Percentiles rank a stretch among this genome's conserved stretches.
Evolutionary conservation across 2,797 vertebrate genomes (phyloP).

Genomic region (Gallirallus australis): DNA sequence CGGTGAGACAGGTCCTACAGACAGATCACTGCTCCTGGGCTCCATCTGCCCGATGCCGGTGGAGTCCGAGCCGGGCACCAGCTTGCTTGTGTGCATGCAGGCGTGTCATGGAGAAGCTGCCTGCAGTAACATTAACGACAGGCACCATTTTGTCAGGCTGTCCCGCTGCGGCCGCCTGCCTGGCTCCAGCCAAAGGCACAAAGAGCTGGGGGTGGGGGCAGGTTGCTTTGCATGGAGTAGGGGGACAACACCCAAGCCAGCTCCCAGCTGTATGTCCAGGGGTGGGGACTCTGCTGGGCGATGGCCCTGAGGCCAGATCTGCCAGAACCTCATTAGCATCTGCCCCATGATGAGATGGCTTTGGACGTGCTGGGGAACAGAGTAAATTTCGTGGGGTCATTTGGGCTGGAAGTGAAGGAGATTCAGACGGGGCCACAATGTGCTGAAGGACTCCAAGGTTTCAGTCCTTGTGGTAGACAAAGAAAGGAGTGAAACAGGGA

Average conservation of each 20-base stretch:
- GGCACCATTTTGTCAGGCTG: neutral
- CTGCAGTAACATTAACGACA: neutral
- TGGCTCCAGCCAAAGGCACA: neutral
- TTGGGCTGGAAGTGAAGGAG: neutral
- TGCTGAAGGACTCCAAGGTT: accelerated
- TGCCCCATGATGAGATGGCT: neutral
- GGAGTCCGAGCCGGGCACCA: neutral
- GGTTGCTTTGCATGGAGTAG: neutral
- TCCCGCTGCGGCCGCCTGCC: neutral
- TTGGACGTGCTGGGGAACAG: neutral
- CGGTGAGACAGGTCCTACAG: neutral
- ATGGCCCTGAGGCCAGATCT: neutral
- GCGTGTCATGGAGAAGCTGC: neutral
- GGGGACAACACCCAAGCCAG: accelerated
- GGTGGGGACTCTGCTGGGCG: neutral
- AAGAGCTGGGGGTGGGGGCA: neutral
- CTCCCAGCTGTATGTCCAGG: neutral
- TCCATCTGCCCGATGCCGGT: accelerated
- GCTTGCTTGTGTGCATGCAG: neutral
- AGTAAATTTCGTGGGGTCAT: neutral
- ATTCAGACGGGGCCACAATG: neutral
- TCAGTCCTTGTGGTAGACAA: neutral
- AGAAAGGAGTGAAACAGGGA: neutral
- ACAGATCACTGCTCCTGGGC: accelerated
- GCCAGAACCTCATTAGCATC: neutral